These are phyloP conservation scores for Xenentodon cancila DNA, from an alignment of 2,797 vertebrate species.

Conservation along the genomic window DNA sequence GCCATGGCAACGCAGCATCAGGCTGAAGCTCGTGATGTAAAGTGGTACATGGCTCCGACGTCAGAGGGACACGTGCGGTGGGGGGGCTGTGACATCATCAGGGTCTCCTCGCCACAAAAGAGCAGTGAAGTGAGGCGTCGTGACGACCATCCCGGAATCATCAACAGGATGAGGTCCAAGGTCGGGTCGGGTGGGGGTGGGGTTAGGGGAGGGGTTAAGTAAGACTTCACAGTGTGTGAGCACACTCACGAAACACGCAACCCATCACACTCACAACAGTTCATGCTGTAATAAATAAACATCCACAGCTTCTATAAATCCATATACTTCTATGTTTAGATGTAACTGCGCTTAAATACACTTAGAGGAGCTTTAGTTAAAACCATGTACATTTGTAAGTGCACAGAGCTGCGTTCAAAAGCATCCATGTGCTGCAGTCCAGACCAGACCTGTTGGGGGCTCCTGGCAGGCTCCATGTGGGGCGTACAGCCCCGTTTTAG, in stretches of 20 bases:
- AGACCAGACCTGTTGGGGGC: background rate
- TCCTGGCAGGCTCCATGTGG: background rate
- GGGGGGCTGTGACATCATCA: too few relatives aligned
- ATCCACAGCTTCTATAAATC: constrained; percentile 40
- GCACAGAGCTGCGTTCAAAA: background rate
- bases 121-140: background rate
- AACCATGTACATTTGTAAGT: constrained; percentile 7
- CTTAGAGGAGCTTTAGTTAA: constrained; percentile 13
- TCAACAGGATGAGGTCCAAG: too few relatives aligned
- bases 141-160: too few relatives aligned
- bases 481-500: too few relatives aligned
- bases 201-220: constrained; percentile 23
- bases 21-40: background rate
- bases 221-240: constrained; percentile 52
- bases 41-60: too few relatives aligned
- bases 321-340: constrained; percentile 49
- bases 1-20: constrained; percentile 2
- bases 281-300: constrained; percentile 74
- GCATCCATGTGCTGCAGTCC: background rate
- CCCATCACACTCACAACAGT: constrained; percentile 19
- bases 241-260: constrained; percentile 13
- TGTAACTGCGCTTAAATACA: constrained; percentile 42
- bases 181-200: background rate
- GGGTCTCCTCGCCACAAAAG: too few relatives aligned
- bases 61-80: too few relatives aligned